These are phyloP conservation scores for Euphonia xanthogaster DNA, from an alignment of 2,797 vertebrate genomes.

Conservation along the genomic window DNA sequence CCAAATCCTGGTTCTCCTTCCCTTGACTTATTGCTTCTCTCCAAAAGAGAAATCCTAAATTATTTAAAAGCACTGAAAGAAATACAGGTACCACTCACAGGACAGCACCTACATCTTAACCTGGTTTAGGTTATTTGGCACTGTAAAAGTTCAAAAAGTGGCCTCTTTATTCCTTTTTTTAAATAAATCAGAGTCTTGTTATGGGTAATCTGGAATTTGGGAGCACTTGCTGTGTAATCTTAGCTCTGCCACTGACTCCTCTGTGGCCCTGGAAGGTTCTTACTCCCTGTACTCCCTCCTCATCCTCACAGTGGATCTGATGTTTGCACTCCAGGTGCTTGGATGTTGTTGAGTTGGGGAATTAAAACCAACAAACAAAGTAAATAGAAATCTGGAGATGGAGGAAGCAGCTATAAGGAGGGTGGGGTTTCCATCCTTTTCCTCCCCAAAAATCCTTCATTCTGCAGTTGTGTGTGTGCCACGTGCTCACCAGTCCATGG, in stretches of 20 bases:
- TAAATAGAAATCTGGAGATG: background rate
- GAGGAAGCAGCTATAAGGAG: background rate
- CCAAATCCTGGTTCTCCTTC: background rate
- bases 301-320: background rate
- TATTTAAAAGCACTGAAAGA: background rate
- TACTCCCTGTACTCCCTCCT: background rate
- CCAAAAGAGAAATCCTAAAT: background rate
- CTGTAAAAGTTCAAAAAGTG: background rate
- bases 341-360: background rate
- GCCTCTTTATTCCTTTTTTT: background rate
- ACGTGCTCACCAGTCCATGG: fast-evolving
- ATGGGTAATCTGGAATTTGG: background rate
- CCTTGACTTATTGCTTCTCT: background rate
- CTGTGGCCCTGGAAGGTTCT: constrained; percentile 66
- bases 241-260: background rate
- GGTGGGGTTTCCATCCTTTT: background rate
- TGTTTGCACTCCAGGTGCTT: background rate
- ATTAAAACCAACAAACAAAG: background rate
- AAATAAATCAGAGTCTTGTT: background rate
- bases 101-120: background rate
- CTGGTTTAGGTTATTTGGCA: background rate
- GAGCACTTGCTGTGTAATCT: background rate
- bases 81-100: background rate
- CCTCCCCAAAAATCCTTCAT: background rate
- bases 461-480: background rate